Conservation (phyloP, 2,888 invertebrate genomes). For the Eugnorisma glareosa region DNA sequence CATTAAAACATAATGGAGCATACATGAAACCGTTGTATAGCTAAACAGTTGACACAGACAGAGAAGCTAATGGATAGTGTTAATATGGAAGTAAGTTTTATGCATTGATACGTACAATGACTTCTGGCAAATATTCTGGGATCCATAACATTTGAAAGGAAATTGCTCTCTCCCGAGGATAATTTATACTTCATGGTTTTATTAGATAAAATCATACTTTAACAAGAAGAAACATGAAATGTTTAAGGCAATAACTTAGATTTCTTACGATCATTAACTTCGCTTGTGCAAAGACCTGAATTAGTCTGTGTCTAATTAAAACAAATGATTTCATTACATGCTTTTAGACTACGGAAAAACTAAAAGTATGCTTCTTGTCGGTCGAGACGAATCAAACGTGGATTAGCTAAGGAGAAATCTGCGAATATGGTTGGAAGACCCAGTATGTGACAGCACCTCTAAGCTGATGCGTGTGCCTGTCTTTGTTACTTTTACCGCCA, state of each 20-base stretch:
- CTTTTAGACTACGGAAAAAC: conserved; percentile 6
- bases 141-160: background rate
- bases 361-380: background rate
- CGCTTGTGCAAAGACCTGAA: conserved; percentile 40
- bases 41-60: background rate
- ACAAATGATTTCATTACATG: conserved; percentile 37
- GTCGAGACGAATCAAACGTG: background rate
- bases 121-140: background rate
- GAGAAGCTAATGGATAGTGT: background rate
- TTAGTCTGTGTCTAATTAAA: conserved; percentile 35
- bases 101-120: background rate
- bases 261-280: conserved; percentile 41
- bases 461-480: too few species aligned
- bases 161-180: rapidly evolving
- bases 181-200: too few species aligned
- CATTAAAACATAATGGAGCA: background rate
- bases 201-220: background rate
- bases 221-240: background rate
- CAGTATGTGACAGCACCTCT: background rate
- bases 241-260: conserved; percentile 31
- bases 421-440: background rate
- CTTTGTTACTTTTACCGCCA: too few species aligned
- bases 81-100: background rate
- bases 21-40: background rate
- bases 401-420: background rate